These are phyloP conservation scores for Rhinopithecus roxellana DNA, from an alignment of 2,113 vertebrate species.

Conservation along the genomic window DNA sequence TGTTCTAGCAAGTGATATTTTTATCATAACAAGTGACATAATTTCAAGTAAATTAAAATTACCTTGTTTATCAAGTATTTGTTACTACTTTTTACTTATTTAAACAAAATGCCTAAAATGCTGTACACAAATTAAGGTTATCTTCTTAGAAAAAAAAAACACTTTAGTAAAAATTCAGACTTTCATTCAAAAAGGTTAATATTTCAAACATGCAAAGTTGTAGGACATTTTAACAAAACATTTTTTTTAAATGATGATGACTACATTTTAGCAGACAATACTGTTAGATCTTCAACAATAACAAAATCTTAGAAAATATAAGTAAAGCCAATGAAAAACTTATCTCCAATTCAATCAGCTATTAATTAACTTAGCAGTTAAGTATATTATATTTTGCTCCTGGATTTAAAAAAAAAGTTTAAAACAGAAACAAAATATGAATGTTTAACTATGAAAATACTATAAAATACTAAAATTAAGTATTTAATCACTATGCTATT, in stretches of 20 bases:
- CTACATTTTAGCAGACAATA: background rate
- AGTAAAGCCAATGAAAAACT: background rate
- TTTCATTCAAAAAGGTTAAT: slow-evolving; percentile 56
- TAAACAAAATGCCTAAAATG: slow-evolving; percentile 20
- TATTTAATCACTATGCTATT: slow-evolving; percentile 17
- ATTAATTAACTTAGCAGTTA: slow-evolving; percentile 11
- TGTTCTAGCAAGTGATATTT: background rate
- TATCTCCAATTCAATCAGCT: slow-evolving; percentile 25
- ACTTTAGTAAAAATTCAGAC: slow-evolving; percentile 5
- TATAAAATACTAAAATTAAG: slow-evolving; percentile 35
- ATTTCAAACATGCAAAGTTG: background rate
- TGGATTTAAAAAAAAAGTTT: slow-evolving; percentile 18
- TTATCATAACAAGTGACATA: background rate
- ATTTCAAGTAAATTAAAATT: slow-evolving; percentile 62
- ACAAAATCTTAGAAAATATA: slow-evolving; percentile 22
- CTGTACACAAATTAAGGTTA: background rate
- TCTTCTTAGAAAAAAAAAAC: background rate
- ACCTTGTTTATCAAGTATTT: slow-evolving; percentile 53
- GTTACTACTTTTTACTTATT: background rate
- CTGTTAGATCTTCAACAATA: background rate
- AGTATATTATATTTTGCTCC: background rate
- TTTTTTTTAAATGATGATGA: slow-evolving; percentile 7
- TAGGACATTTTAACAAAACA: background rate
- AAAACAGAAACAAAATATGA: slow-evolving; percentile 39
- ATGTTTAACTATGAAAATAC: background rate